These are phyloP conservation scores for Actinia equina DNA, from an alignment of 64 coral and sea anemone species.

Conservation along the genomic window DNA sequence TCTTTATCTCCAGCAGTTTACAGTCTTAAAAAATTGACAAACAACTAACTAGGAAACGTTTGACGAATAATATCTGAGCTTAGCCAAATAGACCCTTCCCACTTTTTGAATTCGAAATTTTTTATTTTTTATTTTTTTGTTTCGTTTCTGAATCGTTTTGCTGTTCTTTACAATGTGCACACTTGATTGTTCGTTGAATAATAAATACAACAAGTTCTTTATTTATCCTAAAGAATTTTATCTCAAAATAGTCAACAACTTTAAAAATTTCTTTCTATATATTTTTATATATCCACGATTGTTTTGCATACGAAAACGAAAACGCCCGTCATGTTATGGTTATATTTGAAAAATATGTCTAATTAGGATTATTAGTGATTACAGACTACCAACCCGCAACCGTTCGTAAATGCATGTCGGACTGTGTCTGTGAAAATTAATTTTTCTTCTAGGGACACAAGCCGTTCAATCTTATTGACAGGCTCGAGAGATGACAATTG, in stretches of 20 bases:
- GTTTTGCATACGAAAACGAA: background rate
- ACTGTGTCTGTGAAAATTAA: background rate
- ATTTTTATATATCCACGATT: background rate
- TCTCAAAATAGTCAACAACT: background rate
- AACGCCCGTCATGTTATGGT: background rate
- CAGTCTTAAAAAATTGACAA: background rate
- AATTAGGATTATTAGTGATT: background rate
- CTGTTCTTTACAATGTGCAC: background rate
- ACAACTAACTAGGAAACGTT: background rate
- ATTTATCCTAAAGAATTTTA: background rate
- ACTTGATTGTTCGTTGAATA: background rate
- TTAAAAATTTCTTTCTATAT: background rate
- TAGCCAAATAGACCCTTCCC: background rate
- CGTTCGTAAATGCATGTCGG: background rate
- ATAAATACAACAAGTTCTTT: background rate
- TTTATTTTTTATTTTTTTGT: background rate
- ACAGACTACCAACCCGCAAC: background rate
- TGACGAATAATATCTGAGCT: background rate
- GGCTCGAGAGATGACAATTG: conserved; percentile 2
- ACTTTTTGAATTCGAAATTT: background rate
- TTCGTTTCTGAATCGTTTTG: background rate
- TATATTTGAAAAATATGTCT: background rate
- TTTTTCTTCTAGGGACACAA: background rate
- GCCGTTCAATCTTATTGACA: background rate
- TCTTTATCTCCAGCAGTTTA: background rate